These are phyloP conservation scores for Drosophila ananassae DNA, from an alignment of 1,140 invertebrate genomes.

Conservation along the genomic window DNA sequence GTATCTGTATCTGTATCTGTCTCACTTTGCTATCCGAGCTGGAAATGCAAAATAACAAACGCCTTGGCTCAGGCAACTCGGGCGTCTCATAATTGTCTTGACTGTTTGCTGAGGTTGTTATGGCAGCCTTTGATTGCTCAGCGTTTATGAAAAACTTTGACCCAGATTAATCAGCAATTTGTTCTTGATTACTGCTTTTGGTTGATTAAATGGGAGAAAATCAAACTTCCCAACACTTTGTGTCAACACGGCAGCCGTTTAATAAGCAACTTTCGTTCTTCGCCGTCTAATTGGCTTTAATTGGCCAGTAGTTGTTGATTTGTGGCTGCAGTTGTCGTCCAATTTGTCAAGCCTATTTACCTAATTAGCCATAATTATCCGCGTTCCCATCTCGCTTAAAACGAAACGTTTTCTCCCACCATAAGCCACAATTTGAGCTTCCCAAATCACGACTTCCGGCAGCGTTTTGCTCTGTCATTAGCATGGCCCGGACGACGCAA, in stretches of 20 bases:
- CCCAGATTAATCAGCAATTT: constrained; percentile 3
- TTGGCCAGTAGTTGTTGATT: constrained; percentile 17
- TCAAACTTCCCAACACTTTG: background rate
- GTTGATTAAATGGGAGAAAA: background rate
- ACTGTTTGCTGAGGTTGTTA: constrained; percentile 11
- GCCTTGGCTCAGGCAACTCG: constrained; percentile 17
- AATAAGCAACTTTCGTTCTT: constrained; percentile 21
- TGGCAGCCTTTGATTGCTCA: constrained; percentile 46
- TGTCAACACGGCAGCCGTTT: background rate
- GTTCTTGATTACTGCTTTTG: background rate
- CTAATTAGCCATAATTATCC: constrained; percentile 49
- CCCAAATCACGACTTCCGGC: constrained; percentile 61
- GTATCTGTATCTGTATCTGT: constrained; percentile 21
- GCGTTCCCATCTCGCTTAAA: constrained; percentile 22
- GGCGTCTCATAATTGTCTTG: constrained; percentile 28
- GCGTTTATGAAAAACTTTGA: constrained; percentile 17
- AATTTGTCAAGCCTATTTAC: constrained; percentile 39
- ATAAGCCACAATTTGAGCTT: constrained; percentile 50
- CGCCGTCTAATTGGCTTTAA: constrained; percentile 32
- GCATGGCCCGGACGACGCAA: constrained; percentile 53
- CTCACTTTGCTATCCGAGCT: background rate
- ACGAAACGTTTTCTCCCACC: constrained; percentile 22
- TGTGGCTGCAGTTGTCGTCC: constrained; percentile 27
- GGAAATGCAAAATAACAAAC: constrained; percentile 28
- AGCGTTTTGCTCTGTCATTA: constrained; percentile 50